Conservation (phyloP, 2,797 vertebrate genomes). For the Poecile montanus region DNA sequence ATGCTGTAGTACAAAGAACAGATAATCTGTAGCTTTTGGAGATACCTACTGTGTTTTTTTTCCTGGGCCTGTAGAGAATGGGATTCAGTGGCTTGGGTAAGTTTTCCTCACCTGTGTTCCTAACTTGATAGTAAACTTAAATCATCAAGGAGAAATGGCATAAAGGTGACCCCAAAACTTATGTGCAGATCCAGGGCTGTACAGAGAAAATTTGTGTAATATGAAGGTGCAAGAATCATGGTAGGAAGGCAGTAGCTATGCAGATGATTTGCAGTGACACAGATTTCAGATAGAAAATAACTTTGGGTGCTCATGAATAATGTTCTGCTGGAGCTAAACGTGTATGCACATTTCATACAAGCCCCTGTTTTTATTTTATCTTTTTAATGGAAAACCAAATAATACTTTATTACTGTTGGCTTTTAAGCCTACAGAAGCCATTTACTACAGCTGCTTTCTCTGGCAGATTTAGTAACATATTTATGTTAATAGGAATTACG, state of each 20-base stretch:
- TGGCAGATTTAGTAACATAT: slow-evolving; percentile 17
- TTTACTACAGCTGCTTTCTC: slow-evolving; percentile 21
- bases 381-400: slow-evolving; percentile 21
- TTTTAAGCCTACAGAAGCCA: not conserved
- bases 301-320: not conserved
- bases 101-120: not conserved
- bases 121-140: not conserved
- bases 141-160: not conserved
- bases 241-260: not conserved
- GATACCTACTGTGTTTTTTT: not conserved
- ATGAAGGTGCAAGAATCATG: not conserved
- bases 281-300: not conserved
- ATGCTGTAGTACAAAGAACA: not conserved
- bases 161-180: not conserved
- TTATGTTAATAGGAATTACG: slow-evolving; percentile 27
- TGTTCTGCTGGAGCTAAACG: not conserved
- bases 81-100: not conserved
- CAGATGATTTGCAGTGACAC: not conserved
- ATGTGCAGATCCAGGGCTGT: not conserved
- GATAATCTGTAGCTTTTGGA: not conserved
- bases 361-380: not conserved
- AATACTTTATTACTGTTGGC: slow-evolving; percentile 7
- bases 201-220: not conserved
- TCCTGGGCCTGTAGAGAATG: not conserved
- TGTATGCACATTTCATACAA: not conserved